Evolutionary conservation across 1,140 invertebrate species (phyloP), one percentile per base, ranked within the genome.

Genomic region (Ladona fulva): DNA sequence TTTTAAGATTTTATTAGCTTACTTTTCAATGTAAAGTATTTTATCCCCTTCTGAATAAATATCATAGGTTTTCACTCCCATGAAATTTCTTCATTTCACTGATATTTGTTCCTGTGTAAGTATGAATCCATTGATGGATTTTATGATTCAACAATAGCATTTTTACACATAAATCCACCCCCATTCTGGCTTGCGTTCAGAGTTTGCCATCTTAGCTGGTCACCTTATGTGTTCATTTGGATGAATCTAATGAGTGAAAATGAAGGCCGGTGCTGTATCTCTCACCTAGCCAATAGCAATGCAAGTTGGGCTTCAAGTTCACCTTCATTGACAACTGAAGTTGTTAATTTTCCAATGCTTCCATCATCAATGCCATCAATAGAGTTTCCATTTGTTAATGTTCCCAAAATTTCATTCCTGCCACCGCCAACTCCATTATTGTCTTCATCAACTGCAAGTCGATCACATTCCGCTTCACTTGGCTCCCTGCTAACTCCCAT

Each of bases 381-480:
- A 66, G 52, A 66, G 52, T 66, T 66, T 66, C 52, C 52, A 66
- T 66, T 66, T 66, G 52, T 5, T 66, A 66, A 66, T 19, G 52
- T 19, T 66, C 52, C 52, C 52, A 66, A 66, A 66, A 16, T 66
- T 66, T 66, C 52, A 66, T 66, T 12, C n/a, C 52, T 66, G 16
- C n/a, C 52, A 16, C 52, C 3, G 52, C n/a, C 12, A 12, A 66
- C 52, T 66, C 52, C 52, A 66, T 66, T 66, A 66, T 66, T 66
- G 52, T 66, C 52, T 66, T 66, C 52, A 66, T 66, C 52, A 66
- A 66, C 75, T 66, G 24, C 77, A 29, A 66, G 78, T 22, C 87
- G 85, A 82, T 90, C 89, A 80, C 87, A 89, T 80, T 90, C 89
- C 37, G 87, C 86, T 82, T 90, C 89, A 79, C 87, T 87, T 78